phyloP scores from a whole-genome alignment of 2,888 invertebrate species.

The Pristionchus maxplancki region DNA sequence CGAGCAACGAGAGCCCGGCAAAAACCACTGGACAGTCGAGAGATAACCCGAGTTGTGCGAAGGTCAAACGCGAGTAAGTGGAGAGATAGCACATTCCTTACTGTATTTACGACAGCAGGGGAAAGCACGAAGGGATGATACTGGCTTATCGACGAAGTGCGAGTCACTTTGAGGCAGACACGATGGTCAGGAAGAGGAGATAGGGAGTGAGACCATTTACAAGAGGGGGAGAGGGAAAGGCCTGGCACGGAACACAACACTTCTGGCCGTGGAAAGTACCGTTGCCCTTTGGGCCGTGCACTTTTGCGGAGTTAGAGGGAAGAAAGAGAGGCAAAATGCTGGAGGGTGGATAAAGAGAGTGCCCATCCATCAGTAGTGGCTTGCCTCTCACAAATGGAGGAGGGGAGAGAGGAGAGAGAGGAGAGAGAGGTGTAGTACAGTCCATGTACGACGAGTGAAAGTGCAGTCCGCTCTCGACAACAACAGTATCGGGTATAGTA shows the following conservation, averaged over 20 bases:
- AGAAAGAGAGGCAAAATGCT: not conserved
- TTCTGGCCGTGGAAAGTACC: not conserved
- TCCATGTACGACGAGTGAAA: not conserved
- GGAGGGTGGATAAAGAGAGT: not conserved
- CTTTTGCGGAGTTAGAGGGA: conserved; percentile 3
- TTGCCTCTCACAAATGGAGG: not conserved
- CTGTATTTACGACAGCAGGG: too few relatives aligned
- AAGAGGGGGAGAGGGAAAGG: not conserved
- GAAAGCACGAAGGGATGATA: too few relatives aligned
- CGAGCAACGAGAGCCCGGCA: not conserved
- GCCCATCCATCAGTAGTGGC: not conserved
- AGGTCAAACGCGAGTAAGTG: not conserved
- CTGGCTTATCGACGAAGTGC: too few relatives aligned
- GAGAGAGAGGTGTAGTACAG: not conserved
- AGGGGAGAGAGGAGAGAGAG: not conserved
- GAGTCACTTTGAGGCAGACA: too few relatives aligned
- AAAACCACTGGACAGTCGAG: not conserved
- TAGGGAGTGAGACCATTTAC: not conserved
- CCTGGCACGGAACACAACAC: not conserved
- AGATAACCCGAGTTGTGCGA: too few relatives aligned
- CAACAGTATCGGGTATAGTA: not conserved
- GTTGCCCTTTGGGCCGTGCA: not conserved
- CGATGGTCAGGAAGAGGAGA: too few relatives aligned
- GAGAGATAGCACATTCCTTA: not conserved
- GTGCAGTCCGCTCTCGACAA: not conserved